These are phyloP conservation scores for Helogale parvula DNA, from an alignment of 2,113 vertebrate species.

Conservation along the genomic window DNA sequence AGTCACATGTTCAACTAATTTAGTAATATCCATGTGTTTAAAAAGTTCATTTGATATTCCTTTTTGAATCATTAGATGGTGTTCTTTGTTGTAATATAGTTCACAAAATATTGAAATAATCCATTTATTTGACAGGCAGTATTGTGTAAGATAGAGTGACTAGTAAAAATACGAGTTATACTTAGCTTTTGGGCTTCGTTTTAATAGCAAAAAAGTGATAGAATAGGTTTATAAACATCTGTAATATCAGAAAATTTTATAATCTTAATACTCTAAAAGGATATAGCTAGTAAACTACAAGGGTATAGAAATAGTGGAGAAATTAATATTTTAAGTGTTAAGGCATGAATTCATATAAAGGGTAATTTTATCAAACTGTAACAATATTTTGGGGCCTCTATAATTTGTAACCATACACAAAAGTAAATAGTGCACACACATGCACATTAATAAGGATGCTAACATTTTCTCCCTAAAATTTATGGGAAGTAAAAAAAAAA, in stretches of 20 bases:
- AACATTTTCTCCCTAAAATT: conserved; percentile 27
- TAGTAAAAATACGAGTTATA: neutral
- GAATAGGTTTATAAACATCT: neutral
- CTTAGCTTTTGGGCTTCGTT: neutral
- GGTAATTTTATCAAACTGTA: conserved; percentile 11
- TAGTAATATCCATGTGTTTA: neutral
- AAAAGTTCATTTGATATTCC: neutral
- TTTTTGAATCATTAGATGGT: neutral
- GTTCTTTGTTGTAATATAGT: neutral
- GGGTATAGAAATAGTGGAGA: neutral
- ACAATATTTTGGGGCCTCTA: neutral
- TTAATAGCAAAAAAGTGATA: neutral
- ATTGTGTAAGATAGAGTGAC: neutral
- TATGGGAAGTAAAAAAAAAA: neutral
- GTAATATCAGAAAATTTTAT: neutral
- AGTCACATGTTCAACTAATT: conserved; percentile 13
- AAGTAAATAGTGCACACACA: neutral
- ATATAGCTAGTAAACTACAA: neutral
- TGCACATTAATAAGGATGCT: neutral
- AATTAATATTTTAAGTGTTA: conserved; percentile 39
- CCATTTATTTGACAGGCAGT: neutral
- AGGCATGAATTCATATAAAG: neutral
- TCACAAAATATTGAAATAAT: neutral
- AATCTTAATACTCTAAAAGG: neutral
- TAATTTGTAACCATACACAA: neutral